These are phyloP conservation scores for Lasiurus cinereus DNA, from an alignment of 2,113 vertebrate species.

Conservation along the genomic window DNA sequence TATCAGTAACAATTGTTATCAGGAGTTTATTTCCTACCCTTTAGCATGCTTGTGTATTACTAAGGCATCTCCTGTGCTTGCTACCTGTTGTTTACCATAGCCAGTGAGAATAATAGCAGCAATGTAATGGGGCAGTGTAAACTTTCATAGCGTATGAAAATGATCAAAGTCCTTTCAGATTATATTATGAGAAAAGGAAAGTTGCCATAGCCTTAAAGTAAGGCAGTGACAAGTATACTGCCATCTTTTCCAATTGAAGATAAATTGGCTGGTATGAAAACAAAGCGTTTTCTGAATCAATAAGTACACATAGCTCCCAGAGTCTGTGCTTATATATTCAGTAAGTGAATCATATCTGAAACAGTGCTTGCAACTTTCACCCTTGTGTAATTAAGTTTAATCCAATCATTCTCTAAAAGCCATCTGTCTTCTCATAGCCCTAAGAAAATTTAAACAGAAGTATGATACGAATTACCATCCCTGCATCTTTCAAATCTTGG, in stretches of 20 bases:
- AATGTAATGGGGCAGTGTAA: neutral
- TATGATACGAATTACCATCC: neutral
- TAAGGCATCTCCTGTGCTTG: neutral
- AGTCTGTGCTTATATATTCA: neutral
- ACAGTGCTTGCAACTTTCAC: neutral
- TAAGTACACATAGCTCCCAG: neutral
- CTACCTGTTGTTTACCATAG: neutral
- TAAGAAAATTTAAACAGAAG: slow-evolving; percentile 14
- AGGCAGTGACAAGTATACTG: neutral
- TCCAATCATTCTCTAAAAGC: slow-evolving; percentile 18
- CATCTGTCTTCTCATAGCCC: slow-evolving; percentile 36
- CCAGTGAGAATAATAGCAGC: neutral
- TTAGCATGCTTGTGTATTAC: neutral
- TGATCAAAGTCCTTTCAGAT: neutral
- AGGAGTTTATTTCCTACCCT: neutral
- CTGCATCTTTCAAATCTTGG: neutral
- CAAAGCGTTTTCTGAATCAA: slow-evolving; percentile 34
- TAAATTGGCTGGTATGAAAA: slow-evolving; percentile 33
- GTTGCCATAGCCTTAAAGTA: neutral
- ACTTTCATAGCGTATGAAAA: neutral
- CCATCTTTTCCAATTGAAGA: slow-evolving; percentile 7
- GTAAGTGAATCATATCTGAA: neutral
- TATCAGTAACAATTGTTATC: neutral
- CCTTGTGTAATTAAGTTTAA: slow-evolving; percentile 28
- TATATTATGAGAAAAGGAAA: slow-evolving; percentile 17